Evolutionary conservation across 2,113 vertebrate genomes (phyloP).

Genomic region (Hylia prasina): DNA sequence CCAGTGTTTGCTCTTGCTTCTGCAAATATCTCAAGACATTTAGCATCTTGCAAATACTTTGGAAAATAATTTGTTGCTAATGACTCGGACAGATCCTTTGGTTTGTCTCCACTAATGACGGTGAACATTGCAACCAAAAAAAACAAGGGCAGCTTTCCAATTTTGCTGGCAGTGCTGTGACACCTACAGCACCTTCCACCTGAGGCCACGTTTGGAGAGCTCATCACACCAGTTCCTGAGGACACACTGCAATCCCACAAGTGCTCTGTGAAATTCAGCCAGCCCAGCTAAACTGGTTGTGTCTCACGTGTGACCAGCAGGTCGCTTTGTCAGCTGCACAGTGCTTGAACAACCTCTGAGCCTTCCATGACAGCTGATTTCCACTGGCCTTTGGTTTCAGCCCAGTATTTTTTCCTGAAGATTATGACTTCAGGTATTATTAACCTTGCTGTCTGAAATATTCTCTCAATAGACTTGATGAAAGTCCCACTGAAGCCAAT

Average conservation of each 20-base stretch:
- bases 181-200: neutral
- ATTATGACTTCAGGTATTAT: neutral
- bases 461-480: neutral
- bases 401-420: neutral
- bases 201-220: neutral
- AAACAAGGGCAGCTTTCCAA: neutral
- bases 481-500: neutral
- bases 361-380: neutral
- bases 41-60: neutral
- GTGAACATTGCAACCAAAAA: neutral
- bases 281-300: neutral
- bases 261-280: neutral
- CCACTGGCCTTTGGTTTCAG: neutral
- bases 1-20: constrained; percentile 9
- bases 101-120: neutral
- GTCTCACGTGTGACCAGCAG: neutral
- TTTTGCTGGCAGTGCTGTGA: neutral
- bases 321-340: neutral
- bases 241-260: neutral
- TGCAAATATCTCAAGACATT: constrained; percentile 19
- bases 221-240: neutral
- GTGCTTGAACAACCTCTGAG: neutral
- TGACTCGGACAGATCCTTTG: neutral
- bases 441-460: neutral
- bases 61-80: constrained; percentile 7